phyloP scores from a whole-genome alignment of 23 tunicate genomes.

The Styela clava region DNA sequence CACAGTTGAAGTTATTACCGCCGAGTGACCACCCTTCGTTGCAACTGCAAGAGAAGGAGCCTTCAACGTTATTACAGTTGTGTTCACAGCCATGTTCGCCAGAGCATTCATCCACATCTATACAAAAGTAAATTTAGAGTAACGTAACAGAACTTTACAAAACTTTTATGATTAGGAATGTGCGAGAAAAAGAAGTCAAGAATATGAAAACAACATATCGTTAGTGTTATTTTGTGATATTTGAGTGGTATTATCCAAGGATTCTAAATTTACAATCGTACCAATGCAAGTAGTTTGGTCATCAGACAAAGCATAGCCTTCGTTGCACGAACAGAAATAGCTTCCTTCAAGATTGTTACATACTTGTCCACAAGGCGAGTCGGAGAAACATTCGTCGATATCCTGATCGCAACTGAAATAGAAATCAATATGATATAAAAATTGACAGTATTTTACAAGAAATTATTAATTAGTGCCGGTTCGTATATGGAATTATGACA shows the following conservation, averaged over 20 bases:
- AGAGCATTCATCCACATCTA: conserved; percentile 36
- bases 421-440: background rate
- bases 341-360: conserved; percentile 36
- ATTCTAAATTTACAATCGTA: too few species aligned
- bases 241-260: too few species aligned
- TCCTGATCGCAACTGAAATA: conserved; percentile 16
- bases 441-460: too few species aligned
- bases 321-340: conserved; percentile 28
- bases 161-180: background rate
- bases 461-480: too few species aligned
- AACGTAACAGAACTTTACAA: background rate
- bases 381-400: conserved; percentile 38
- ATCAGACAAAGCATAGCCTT: conserved; percentile 25
- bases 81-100: conserved; percentile 33
- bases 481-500: too few species aligned
- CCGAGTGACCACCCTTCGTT: conserved; percentile 13
- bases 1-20: background rate
- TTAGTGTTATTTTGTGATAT: too few species aligned
- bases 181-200: too few species aligned
- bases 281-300: conserved; percentile 21
- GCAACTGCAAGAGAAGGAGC: conserved; percentile 20
- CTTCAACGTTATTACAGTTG: conserved; percentile 17
- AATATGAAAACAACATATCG: too few species aligned
- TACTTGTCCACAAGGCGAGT: conserved; percentile 15
- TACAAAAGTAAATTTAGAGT: too few species aligned